Percentiles rank a stretch among this genome's conserved stretches.
Conservation (phyloP, 2,113 vertebrate genomes). For the Calcarius ornatus region DNA sequence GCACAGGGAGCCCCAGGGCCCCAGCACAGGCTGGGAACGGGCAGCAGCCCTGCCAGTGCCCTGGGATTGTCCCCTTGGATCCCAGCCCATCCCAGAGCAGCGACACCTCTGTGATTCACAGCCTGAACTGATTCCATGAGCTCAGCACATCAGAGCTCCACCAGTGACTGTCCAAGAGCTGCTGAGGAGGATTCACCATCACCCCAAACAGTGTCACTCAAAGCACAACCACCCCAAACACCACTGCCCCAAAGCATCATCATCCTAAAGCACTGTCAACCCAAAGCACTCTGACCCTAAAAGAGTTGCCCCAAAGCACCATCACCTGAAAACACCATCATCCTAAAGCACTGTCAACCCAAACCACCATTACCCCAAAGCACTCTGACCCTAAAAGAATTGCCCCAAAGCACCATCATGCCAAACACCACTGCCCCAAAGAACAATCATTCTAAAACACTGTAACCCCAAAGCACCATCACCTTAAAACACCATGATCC, state of each 20-base stretch:
- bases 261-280: too few relatives aligned
- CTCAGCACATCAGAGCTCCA: not conserved
- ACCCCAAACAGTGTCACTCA: not conserved
- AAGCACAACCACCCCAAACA: not conserved
- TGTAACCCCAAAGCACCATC: accelerated
- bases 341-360: too few relatives aligned
- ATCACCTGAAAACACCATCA: too few relatives aligned
- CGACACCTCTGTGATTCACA: not conserved
- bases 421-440: not conserved
- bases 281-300: too few relatives aligned
- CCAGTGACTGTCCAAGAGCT: accelerated
- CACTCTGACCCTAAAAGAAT: too few relatives aligned
- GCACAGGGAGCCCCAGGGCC: accelerated
- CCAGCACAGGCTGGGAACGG: not conserved
- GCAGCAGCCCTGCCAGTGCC: not conserved
- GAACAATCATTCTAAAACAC: not conserved
- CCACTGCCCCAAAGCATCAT: too few relatives aligned
- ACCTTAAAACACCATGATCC: not conserved
- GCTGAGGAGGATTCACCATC: not conserved
- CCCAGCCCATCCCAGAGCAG: not conserved
- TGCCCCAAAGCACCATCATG: not conserved
- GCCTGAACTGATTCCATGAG: not conserved
- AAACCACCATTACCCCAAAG: too few relatives aligned
- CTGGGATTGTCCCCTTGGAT: not conserved
- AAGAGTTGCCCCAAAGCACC: too few relatives aligned